Base-by-base conservation (phyloP, 2,113 vertebrate species). In the Procavia capensis region DNA sequence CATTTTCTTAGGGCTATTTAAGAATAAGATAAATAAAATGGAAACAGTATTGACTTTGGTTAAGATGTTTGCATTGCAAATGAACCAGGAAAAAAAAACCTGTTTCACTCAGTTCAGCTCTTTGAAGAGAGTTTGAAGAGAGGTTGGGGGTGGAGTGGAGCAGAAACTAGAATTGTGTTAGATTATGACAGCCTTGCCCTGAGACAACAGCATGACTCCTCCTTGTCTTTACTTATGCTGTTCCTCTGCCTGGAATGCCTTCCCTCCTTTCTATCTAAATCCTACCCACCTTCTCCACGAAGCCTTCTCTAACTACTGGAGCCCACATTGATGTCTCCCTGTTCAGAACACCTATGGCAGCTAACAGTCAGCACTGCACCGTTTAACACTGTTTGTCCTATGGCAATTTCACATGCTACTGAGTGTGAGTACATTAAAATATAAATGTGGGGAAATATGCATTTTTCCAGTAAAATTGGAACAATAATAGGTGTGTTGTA, bases 331-430 rank as follows among this genome's bases (percentile, higher is more conserved):
- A 97, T 97, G 97, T 96, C 97, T 97, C 97, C 97, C 97, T 97
- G 97, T 97, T 97, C 97, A 97, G 97, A 97, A 97, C 97, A 97
- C 97, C 97, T 96, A 97, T 97, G 97, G 97, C 97, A 97, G 63
- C 96, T 97, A 96, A 97, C 97, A 97, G 97, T 91, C 97, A 97
- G 97, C 97, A 97, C 97, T 93, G 97, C 97, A 97, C 95, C 94
- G 97, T 97, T 97, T 97, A 97, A 95, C 97, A 97, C 97, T 97
- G 97, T 97, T 97, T 97, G 97, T 97, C 97, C 97, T 97, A 97
- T 97, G 97, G 97, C 97, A 97, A 97, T 97, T 97, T 97, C 97
- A 97, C 97, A 97, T 97, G 96, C 97, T 97, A 97, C 97, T 97
- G 97, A 97, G 97, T 97, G 97, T 97, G 97, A 97, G 97, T 97